phyloP scores from a whole-genome alignment of 2,888 invertebrate genomes.

The Aromia moschata region DNA sequence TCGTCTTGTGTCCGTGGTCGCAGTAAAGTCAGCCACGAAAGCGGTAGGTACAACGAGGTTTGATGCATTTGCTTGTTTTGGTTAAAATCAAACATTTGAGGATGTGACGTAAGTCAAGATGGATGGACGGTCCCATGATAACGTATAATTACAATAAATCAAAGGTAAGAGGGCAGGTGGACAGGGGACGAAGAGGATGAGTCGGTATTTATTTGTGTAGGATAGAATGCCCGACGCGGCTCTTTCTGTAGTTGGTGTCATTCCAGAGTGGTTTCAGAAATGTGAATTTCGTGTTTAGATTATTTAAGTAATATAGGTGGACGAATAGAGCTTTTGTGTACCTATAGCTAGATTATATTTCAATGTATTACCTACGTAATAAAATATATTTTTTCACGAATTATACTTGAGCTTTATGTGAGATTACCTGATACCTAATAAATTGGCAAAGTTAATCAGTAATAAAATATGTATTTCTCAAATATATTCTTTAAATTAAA shows the following conservation, averaged over 20 bases:
- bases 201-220: slow-evolving; percentile 33
- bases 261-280: background rate
- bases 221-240: slow-evolving; percentile 8
- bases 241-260: background rate
- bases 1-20: background rate
- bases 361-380: no score
- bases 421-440: no score
- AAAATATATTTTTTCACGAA: no score
- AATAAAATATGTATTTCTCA: no score
- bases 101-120: slow-evolving; percentile 44
- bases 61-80: slow-evolving; percentile 35
- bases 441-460: no score
- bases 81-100: slow-evolving; percentile 37
- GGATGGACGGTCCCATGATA: slow-evolving; percentile 52
- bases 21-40: background rate
- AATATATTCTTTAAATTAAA: no score
- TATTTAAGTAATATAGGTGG: no score
- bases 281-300: background rate
- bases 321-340: no score
- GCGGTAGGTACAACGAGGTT: background rate
- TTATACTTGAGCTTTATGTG: no score
- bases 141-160: slow-evolving; percentile 52
- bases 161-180: slow-evolving; percentile 51
- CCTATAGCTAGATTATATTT: no score
- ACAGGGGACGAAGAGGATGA: slow-evolving; percentile 38